Evolutionary conservation across 2,797 vertebrate genomes (phyloP).

Genomic region (Nyctalus aviator): DNA sequence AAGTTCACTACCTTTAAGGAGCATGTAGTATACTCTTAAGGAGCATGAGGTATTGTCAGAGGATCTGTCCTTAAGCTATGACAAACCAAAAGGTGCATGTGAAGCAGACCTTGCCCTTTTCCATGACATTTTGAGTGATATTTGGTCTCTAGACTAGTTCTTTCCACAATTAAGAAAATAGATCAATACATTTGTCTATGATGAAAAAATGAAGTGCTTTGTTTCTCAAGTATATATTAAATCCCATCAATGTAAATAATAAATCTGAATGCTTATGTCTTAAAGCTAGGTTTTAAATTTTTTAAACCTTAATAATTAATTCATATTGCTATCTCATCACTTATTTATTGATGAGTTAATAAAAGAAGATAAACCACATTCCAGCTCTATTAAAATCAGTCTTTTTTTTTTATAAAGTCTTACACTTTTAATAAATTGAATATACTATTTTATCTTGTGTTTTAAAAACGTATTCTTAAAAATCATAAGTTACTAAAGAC

Average conservation of each 20-base stretch:
- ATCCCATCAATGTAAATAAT: neutral
- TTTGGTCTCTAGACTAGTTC: neutral
- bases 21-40: neutral
- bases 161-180: neutral
- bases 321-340: neutral
- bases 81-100: neutral
- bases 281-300: neutral
- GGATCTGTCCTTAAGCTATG: neutral
- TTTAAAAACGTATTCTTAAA: neutral
- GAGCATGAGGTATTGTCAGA: neutral
- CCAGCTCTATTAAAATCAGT: neutral
- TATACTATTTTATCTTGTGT: neutral
- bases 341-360: neutral
- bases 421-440: neutral
- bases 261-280: neutral
- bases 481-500: neutral
- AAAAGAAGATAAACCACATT: neutral
- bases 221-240: neutral
- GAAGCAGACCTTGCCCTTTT: neutral
- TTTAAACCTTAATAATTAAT: neutral
- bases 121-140: neutral
- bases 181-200: neutral
- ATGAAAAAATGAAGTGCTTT: neutral
- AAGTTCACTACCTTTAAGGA: neutral
- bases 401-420: neutral